phyloP scores from a whole-genome alignment of 1,140 invertebrate genomes.

The Cotesia glomerata region DNA sequence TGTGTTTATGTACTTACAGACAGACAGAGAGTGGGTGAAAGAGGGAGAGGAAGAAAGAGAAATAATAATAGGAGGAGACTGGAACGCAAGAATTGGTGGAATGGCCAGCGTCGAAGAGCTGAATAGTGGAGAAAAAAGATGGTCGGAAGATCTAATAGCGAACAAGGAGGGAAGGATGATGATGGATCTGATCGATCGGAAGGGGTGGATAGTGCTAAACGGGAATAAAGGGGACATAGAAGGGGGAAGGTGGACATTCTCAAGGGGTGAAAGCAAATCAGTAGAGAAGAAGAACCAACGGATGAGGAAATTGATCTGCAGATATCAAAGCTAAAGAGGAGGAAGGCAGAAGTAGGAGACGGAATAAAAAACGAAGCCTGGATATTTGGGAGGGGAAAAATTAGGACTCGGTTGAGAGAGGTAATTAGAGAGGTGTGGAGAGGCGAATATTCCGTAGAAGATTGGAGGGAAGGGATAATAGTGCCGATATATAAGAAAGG shows the following conservation, averaged over 20 bases:
- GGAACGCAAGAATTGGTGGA: constrained; percentile 21
- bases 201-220: no score
- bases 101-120: neutral
- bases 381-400: no score
- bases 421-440: no score
- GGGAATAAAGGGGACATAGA: no score
- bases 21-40: neutral
- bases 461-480: no score
- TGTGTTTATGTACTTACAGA: no score
- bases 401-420: neutral
- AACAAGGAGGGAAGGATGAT: constrained; percentile 18
- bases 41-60: neutral
- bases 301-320: no score
- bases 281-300: no score
- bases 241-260: neutral
- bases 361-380: no score
- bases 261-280: no score
- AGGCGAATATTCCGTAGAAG: no score
- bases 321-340: neutral
- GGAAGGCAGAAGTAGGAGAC: neutral
- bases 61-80: constrained; percentile 18
- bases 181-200: neutral
- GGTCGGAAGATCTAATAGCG: constrained; percentile 25
- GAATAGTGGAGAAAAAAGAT: neutral
- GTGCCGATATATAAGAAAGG: no score